Percentiles rank a stretch among this genome's conserved stretches.
Evolutionary conservation across 2,888 invertebrate genomes (phyloP).

Genomic region (Ametastegia equiseti): DNA sequence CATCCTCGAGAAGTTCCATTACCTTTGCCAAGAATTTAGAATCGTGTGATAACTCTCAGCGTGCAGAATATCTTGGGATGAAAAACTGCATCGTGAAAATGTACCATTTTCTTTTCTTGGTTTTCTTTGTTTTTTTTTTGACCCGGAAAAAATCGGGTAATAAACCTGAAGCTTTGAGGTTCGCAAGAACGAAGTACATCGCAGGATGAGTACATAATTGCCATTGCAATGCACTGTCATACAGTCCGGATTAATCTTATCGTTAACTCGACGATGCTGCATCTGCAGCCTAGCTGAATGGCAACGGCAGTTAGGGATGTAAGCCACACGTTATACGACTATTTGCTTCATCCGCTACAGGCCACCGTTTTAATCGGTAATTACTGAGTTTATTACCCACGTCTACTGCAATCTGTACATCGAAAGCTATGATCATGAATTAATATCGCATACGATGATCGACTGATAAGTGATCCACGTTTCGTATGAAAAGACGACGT

Average conservation of each 20-base stretch:
- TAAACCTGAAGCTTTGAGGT: background rate
- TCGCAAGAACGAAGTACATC: background rate
- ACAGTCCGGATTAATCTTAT: constrained; percentile 26
- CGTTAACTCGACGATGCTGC: constrained; percentile 24
- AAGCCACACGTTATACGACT: constrained; percentile 17
- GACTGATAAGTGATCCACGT: background rate
- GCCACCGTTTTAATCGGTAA: background rate
- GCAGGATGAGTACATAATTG: constrained; percentile 15
- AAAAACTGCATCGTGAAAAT: too few relatives aligned
- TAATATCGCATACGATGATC: background rate
- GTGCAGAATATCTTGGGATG: too few relatives aligned
- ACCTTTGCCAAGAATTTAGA: too few relatives aligned
- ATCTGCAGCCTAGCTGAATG: background rate
- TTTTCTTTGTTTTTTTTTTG: too few relatives aligned
- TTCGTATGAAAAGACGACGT: background rate
- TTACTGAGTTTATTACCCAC: constrained; percentile 13
- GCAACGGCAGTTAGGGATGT: constrained; percentile 5
- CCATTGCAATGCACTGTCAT: constrained; percentile 5
- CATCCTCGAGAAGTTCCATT: too few relatives aligned
- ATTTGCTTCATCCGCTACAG: constrained; percentile 21
- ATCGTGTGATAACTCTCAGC: too few relatives aligned
- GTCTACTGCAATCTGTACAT: background rate
- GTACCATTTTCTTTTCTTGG: too few relatives aligned
- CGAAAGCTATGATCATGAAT: background rate
- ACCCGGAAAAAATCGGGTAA: background rate